Conservation (phyloP, 1,140 invertebrate genomes). For the Euura saliciscinereae region DNA sequence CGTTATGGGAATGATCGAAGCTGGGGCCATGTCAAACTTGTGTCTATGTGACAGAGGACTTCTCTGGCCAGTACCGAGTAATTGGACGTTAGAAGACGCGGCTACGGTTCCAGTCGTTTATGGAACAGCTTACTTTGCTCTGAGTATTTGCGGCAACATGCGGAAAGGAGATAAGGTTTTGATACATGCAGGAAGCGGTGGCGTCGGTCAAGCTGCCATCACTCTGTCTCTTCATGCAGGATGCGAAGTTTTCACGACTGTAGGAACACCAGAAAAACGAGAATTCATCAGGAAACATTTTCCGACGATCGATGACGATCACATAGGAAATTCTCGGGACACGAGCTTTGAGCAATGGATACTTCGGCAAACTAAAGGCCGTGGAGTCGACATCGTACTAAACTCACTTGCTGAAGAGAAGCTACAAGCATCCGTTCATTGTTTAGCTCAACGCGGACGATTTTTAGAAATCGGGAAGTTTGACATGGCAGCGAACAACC, state of each 20-base stretch:
- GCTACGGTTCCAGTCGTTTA: slow-evolving; percentile 89
- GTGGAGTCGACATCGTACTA: slow-evolving; percentile 78
- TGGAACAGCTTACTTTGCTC: slow-evolving; percentile 82
- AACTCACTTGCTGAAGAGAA: slow-evolving; percentile 83
- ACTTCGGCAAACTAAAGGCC: slow-evolving; percentile 64
- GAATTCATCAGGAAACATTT: slow-evolving; percentile 71
- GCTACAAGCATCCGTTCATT: slow-evolving; percentile 77
- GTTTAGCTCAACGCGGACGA: slow-evolving; percentile 70
- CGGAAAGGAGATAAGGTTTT: slow-evolving; percentile 69
- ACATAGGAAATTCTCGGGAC: slow-evolving; percentile 77
- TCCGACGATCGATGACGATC: slow-evolving; percentile 68
- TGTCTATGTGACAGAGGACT: slow-evolving; percentile 65
- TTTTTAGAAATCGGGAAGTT: slow-evolving; percentile 84
- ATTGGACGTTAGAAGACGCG: slow-evolving; percentile 86
- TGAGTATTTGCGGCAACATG: slow-evolving; percentile 65
- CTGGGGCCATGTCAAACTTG: slow-evolving; percentile 66
- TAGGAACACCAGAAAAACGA: slow-evolving; percentile 73
- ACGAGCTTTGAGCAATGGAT: slow-evolving; percentile 75
- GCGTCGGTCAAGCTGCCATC: slow-evolving; percentile 83
- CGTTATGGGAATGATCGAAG: slow-evolving; percentile 73
- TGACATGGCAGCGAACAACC: slow-evolving; percentile 70
- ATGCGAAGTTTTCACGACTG: slow-evolving; percentile 75
- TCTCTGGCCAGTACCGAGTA: slow-evolving; percentile 79
- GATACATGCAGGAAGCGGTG: slow-evolving; percentile 80
- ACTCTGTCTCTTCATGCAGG: slow-evolving; percentile 67